Evolutionary conservation across 2,888 invertebrate genomes (phyloP), one percentile per base, ranked within the genome.

Genomic region (Plusia festucae): DNA sequence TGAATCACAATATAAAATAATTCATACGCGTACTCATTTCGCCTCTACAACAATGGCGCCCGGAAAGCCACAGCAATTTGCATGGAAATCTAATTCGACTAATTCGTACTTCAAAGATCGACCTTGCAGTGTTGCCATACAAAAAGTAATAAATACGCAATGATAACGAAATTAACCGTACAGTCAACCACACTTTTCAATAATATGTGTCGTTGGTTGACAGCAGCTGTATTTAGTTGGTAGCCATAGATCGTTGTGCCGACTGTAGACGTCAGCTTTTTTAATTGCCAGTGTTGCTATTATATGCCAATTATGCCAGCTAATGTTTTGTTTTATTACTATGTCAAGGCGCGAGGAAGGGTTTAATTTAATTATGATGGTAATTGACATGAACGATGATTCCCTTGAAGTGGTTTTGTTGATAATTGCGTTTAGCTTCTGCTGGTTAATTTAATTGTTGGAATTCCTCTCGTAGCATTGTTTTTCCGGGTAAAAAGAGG

Each of bases 61-160:
- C 73, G 76, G 73, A 69, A 73, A 76, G 52, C 73, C 53, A 18
- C 59, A 59, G 56, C 53, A 65, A 77, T 77, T 77, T 77, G 66
- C 78, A 77, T 76, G 63, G 56, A 68, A 77, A 65, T 78, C 68
- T 71, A 77, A 71, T 77, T 73, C 70, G 51, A 32, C 56, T 70
- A 62, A 76, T 70, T 64, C 73, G 76, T 70, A 73, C 65, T 65
- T 76, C 60, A 67, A 75, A 73, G 73, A 73, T 73, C 62, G 61
- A 78, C 80, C 80, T 81, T 78, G 77, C 65, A 51, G 55, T 73
- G 79, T 79, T 81, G 70, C 75, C 70, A 73, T 77, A 80, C 58
- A 75, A 78, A 76, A 68, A 60, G 60, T 75, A 80, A 76, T 77
- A 55, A 74, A 71, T 68, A 73, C 68, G 54, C 71, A 78, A 76